A percentile compares a stretch with the other conserved stretches of the same genome.
Conservation (phyloP, 2,113 vertebrate genomes). For the Piprites chloris region DNA sequence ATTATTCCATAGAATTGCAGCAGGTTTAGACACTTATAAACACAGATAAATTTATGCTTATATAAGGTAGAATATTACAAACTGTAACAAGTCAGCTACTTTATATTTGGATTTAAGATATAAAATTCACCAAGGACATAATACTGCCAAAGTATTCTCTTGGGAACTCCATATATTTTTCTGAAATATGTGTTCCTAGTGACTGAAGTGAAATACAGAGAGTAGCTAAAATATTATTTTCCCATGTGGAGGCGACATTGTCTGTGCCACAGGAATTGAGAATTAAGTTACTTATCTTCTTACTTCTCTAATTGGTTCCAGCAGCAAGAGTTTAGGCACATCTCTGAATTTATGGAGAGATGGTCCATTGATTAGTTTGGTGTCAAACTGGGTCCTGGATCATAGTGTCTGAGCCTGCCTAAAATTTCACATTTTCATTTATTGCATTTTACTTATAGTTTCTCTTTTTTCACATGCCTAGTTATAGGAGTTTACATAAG, state of each 20-base stretch:
- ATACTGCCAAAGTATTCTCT: neutral
- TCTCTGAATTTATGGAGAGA: neutral
- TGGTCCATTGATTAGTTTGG: neutral
- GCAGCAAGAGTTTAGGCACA: neutral
- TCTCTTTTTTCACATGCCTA: neutral
- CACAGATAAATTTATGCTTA: neutral
- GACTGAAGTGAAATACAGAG: neutral
- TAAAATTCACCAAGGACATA: neutral
- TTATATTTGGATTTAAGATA: neutral
- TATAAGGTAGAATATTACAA: neutral
- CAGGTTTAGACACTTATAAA: neutral
- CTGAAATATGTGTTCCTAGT: neutral
- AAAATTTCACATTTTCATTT: neutral
- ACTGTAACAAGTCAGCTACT: neutral
- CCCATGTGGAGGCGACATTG: neutral
- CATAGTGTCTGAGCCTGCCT: neutral
- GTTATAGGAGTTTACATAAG: neutral
- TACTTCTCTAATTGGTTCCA: neutral
- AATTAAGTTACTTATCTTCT: neutral
- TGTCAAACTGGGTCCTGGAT: neutral
- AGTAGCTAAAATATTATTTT: neutral
- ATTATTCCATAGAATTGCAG: neutral
- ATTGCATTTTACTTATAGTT: neutral
- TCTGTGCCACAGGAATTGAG: fast-evolving
- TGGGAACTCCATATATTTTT: neutral